Evolutionary conservation across 2,888 invertebrate species (phyloP).

Genomic region (Tetanocera ferruginea): DNA sequence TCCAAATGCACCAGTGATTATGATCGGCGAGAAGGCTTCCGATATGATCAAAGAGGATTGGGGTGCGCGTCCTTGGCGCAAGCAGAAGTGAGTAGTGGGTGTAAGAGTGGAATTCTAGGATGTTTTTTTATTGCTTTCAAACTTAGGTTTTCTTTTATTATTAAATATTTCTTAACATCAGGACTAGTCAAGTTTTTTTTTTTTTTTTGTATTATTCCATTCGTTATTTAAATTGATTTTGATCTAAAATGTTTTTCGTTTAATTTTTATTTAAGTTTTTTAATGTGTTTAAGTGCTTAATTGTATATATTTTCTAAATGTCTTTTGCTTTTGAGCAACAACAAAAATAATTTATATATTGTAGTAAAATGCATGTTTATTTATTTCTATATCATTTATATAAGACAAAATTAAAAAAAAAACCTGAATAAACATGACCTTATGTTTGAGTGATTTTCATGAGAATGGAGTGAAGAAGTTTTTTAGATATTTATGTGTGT

Average conservation of each 20-base stretch:
- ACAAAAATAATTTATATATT: not conserved
- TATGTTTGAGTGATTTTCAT: no score
- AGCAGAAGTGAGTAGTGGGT: constrained; percentile 24
- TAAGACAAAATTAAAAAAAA: no score
- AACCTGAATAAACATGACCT: no score
- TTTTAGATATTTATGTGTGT: no score
- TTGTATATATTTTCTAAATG: not conserved
- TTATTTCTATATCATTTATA: no score
- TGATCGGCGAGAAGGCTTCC: constrained; percentile 91
- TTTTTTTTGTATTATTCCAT: not conserved
- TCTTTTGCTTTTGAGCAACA: not conserved
- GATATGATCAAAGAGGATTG: constrained; percentile 92
- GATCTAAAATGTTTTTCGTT: not conserved
- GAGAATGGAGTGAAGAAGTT: no score
- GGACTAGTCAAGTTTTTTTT: constrained; percentile 29
- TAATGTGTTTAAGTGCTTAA: not conserved
- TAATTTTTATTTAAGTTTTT: not conserved
- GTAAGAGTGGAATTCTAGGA: no score
- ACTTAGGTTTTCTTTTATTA: not conserved
- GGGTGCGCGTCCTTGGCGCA: constrained; percentile 68
- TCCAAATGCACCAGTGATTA: constrained; percentile 89
- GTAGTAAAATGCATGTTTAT: not conserved
- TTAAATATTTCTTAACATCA: not conserved
- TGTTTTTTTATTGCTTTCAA: not conserved
- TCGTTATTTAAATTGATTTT: not conserved